These are phyloP conservation scores for Pimephales promelas DNA, from an alignment of 2,113 vertebrate genomes.

Conservation along the genomic window DNA sequence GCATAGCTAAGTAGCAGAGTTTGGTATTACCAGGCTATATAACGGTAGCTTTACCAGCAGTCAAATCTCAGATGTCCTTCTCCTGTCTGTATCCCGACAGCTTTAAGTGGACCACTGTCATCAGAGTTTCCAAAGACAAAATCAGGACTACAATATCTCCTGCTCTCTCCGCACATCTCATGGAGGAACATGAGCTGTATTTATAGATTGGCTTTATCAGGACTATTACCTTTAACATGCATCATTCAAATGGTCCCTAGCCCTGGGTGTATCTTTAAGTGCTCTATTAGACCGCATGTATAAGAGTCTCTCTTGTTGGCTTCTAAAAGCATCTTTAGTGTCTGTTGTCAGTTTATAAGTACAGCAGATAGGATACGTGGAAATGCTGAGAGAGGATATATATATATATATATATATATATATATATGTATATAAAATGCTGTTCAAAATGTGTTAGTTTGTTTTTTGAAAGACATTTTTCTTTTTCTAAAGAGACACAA, in stretches of 20 bases:
- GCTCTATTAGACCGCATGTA: conserved; percentile 34
- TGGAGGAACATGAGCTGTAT: conserved; percentile 20
- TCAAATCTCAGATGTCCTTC: neutral
- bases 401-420: too few relatives aligned
- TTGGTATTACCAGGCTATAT: too few relatives aligned
- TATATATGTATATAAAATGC: too few relatives aligned
- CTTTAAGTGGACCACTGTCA: conserved; percentile 21
- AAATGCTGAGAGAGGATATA: neutral
- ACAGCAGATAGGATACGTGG: conserved; percentile 26
- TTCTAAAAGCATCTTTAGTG: conserved; percentile 32
- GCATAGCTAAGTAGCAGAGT: too few relatives aligned
- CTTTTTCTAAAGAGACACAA: neutral
- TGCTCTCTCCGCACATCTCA: neutral
- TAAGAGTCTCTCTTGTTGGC: conserved; percentile 5
- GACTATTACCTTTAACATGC: conserved; percentile 1
- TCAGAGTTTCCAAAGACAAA: conserved; percentile 9
- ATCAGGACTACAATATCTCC: conserved; percentile 7
- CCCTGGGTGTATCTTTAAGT: conserved; percentile 18
- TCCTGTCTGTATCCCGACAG: neutral
- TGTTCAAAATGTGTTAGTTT: too few relatives aligned
- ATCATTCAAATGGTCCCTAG: neutral
- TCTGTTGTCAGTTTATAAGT: conserved; percentile 5
- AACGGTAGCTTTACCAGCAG: neutral
- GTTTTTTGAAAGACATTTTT: neutral
- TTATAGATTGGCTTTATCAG: conserved; percentile 40